A percentile compares a stretch with the other conserved stretches of the same genome.
phyloP scores from a whole-genome alignment of 2,888 invertebrate species.

The Leucophenga maculata region DNA sequence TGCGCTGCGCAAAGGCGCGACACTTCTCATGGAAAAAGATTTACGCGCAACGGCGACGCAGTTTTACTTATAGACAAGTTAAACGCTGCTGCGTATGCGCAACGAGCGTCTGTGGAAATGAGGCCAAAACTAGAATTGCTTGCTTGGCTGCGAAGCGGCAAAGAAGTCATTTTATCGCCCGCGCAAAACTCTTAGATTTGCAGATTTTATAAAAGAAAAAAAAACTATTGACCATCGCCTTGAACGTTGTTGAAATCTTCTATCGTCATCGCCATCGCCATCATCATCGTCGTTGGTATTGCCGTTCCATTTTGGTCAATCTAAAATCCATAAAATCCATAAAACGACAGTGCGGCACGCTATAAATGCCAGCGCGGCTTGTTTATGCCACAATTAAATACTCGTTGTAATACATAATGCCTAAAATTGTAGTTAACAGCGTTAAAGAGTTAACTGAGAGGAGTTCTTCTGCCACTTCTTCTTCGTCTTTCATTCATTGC shows the following conservation, averaged over 20 bases:
- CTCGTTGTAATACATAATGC: not conserved
- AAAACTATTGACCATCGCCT: not conserved
- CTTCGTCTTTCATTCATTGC: not conserved
- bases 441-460: no score
- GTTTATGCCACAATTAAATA: slow-evolving; percentile 47
- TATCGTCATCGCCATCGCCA: not conserved
- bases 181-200: not conserved
- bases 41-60: not conserved
- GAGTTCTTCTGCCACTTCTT: not conserved
- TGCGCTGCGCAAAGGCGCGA: slow-evolving; percentile 22
- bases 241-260: not conserved
- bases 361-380: slow-evolving; percentile 49
- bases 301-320: slow-evolving; percentile 19
- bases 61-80: not conserved
- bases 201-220: not conserved
- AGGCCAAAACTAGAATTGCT: not conserved
- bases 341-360: slow-evolving; percentile 25
- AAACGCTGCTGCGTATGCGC: not conserved
- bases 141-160: not conserved
- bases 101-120: slow-evolving; percentile 1
- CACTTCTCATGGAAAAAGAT: slow-evolving; percentile 1
- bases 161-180: slow-evolving; percentile 23
- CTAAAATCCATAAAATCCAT: slow-evolving; percentile 22
- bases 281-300: not conserved
- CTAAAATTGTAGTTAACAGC: no score